Evolutionary conservation across 2,113 vertebrate genomes (phyloP), one percentile per base, ranked within the genome.

Genomic region (Sceloporus tristichus): DNA sequence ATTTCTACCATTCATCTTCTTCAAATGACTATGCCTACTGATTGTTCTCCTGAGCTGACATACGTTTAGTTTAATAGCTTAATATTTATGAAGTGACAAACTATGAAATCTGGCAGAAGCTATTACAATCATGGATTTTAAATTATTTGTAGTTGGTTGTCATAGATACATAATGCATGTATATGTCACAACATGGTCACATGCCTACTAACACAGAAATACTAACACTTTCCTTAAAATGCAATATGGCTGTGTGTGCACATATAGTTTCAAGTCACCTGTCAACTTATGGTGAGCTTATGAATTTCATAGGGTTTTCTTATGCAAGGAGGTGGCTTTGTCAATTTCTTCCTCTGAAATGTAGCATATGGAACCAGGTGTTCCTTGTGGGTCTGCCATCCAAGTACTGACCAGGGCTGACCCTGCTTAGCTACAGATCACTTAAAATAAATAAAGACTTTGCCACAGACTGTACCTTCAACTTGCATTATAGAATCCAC

Each of bases 61-160:
- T 48, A 34, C 53, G 40, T 14, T 27, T 75, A 48, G 18, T 13
- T 87, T 38, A 76, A 66, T 48, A 66, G 18, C 65, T 23, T 56
- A 38, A 80, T 89, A 40, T 40, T 66, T 54, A 78, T 77, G 48
- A 56, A 74, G n/a, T 76, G 21, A n/a, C 70, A 89, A 86, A 85
- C 53, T 27, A 6, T 66, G n/a, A 80, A 56, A 81, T 53, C 48
- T 85, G 62, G n/a, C n/a, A 56, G 23, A 70, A 70, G n/a, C 7
- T 77, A 65, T 66, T 77, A 2, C 85, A n/a, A 10, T 81, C 9
- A 66, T 76, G 29, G n/a, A 38, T 66, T 54, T 81, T 34, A 74
- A 75, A 19, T 73, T 56, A 82, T 34, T 81, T 65, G 23, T 56
- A 79, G 16, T 27, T 82, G 7, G 27, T 65, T 70, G 42, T 85